Conservation (phyloP, 2,888 invertebrate species). For the Euproctis similis region DNA sequence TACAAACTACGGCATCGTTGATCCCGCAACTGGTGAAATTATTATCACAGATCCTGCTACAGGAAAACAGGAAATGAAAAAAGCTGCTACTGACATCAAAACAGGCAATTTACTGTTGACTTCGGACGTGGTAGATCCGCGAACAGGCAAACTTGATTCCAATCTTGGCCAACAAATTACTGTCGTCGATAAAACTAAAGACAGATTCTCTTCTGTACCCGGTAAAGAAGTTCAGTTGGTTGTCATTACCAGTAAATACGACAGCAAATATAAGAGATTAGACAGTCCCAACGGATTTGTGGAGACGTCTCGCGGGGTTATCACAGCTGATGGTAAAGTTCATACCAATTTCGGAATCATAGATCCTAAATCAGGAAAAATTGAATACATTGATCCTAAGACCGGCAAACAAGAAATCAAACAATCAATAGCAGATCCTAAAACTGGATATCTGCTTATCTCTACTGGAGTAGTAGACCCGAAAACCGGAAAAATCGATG, state of each 20-base stretch:
- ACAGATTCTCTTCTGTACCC: conserved; percentile 50
- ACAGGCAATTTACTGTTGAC: conserved; percentile 76
- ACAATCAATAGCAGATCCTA: conserved; percentile 73
- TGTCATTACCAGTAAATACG: conserved; percentile 73
- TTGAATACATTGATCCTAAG: conserved; percentile 71
- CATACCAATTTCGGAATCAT: conserved; percentile 72
- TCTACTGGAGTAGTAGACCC: conserved; percentile 75
- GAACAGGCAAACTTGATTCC: conserved; percentile 70
- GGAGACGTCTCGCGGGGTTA: conserved; percentile 65
- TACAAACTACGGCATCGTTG: conserved; percentile 74
- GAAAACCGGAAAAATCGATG: conserved; percentile 72
- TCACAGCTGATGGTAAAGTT: conserved; percentile 55
- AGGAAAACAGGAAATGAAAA: conserved; percentile 78
- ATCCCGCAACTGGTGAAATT: conserved; percentile 75
- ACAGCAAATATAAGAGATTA: conserved; percentile 70
- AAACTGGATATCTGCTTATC: conserved; percentile 72
- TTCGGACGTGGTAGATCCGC: conserved; percentile 76
- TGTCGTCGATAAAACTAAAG: conserved; percentile 59
- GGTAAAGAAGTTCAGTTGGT: conserved; percentile 71
- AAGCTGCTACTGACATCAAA: conserved; percentile 78
- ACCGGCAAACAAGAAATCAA: conserved; percentile 76
- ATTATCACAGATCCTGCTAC: conserved; percentile 76
- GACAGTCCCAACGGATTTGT: conserved; percentile 71
- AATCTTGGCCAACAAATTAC: conserved; percentile 75
- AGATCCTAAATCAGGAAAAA: conserved; percentile 73